These are phyloP conservation scores for Arrhamphus sclerolepis DNA, from an alignment of 2,797 vertebrate species.

Conservation along the genomic window DNA sequence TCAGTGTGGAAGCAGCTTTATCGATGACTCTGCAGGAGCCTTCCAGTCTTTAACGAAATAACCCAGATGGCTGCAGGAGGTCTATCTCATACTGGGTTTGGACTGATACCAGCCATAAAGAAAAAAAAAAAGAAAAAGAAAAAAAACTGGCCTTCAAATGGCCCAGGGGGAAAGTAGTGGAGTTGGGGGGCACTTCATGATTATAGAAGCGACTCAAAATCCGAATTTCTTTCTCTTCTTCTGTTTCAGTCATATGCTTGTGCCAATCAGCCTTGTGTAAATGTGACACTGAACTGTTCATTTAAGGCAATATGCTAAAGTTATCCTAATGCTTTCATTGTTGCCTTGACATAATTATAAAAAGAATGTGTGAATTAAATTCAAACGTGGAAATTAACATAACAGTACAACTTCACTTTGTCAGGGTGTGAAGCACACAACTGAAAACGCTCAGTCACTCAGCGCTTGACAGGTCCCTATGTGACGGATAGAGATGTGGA, in stretches of 20 bases:
- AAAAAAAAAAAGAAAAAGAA: no score
- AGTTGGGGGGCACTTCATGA: no score
- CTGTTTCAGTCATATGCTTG: not conserved
- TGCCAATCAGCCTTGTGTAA: not conserved
- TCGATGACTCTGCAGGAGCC: constrained; percentile 5
- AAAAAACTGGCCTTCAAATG: constrained; percentile 1
- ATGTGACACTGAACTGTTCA: not conserved
- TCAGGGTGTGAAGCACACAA: not conserved
- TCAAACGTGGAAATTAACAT: not conserved
- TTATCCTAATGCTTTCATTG: no score
- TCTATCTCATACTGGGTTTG: not conserved
- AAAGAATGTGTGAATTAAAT: not conserved
- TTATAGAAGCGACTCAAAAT: not conserved
- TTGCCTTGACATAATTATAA: no score
- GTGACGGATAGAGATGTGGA: no score
- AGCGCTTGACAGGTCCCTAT: no score
- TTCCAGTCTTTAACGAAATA: constrained; percentile 17
- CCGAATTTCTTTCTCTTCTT: not conserved
- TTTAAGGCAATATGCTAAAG: no score
- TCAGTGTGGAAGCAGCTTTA: constrained; percentile 18
- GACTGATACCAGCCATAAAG: not conserved
- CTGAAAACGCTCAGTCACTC: no score
- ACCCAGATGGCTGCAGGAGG: not conserved
- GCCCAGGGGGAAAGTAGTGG: no score
- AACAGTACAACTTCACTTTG: not conserved